phyloP scores from a whole-genome alignment of 2,113 vertebrate species.

The Seriola aureovittata region DNA sequence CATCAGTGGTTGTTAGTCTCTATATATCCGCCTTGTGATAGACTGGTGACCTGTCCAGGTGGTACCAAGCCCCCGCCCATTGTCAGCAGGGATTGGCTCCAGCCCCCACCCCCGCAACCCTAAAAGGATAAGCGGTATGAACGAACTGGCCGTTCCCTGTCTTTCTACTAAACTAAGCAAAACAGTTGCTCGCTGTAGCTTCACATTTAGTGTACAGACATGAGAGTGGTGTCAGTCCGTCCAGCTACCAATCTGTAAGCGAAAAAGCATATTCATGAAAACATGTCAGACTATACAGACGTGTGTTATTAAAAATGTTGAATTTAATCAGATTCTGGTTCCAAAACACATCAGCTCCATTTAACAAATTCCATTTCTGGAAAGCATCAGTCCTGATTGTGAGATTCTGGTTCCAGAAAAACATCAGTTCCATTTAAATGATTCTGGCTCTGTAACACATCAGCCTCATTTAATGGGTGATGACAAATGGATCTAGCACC shows the following conservation, averaged over 20 bases:
- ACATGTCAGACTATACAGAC: neutral
- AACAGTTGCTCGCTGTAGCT: neutral
- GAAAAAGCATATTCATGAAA: neutral
- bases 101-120: no score
- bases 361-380: neutral
- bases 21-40: no score
- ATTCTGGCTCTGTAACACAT: slow-evolving; percentile 32
- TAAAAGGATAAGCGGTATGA: no score
- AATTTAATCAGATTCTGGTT: neutral
- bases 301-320: slow-evolving; percentile 8
- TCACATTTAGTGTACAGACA: neutral
- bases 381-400: neutral
- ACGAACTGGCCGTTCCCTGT: neutral
- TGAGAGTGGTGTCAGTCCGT: neutral
- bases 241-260: no score
- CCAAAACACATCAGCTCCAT: neutral
- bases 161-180: neutral
- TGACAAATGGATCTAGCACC: slow-evolving; percentile 41
- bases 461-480: slow-evolving; percentile 38
- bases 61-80: no score
- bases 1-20: no score
- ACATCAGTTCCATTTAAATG: slow-evolving; percentile 4
- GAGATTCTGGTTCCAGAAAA: slow-evolving; percentile 18
- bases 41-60: no score
- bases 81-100: no score